These are phyloP conservation scores for Drosophila rubida DNA, from an alignment of 2,888 invertebrate species.

Conservation along the genomic window DNA sequence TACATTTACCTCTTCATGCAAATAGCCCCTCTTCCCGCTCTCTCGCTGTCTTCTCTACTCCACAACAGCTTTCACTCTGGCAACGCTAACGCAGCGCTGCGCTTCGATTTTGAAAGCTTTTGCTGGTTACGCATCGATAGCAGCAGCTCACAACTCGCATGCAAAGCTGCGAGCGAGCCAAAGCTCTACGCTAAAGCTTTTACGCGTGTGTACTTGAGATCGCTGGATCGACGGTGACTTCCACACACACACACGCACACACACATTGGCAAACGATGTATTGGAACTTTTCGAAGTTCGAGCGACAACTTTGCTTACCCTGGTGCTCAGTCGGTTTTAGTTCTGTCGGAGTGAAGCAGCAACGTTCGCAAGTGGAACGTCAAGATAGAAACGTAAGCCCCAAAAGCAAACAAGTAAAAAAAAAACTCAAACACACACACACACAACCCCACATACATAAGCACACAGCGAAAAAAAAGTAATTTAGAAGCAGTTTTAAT, in stretches of 20 bases:
- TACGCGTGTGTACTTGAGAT: conserved; percentile 41
- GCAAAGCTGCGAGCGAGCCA: conserved; percentile 35
- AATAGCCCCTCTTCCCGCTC: background rate
- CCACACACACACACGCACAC: background rate
- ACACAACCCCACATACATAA: background rate
- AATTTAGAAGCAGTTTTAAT: conserved; percentile 23
- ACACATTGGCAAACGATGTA: conserved; percentile 23
- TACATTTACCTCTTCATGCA: too few species aligned
- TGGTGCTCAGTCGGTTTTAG: conserved; percentile 73
- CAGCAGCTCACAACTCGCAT: conserved; percentile 53
- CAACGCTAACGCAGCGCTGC: conserved; percentile 26
- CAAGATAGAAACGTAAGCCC: conserved; percentile 70
- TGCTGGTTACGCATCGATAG: conserved; percentile 33
- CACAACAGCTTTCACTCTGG: conserved; percentile 1
- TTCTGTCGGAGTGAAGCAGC: conserved; percentile 75
- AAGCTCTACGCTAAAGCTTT: conserved; percentile 58
- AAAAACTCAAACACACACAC: conserved; percentile 20
- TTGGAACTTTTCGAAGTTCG: conserved; percentile 70
- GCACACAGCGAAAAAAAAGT: conserved; percentile 13
- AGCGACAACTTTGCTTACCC: conserved; percentile 51
- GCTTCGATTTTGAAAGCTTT: conserved; percentile 30
- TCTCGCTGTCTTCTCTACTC: background rate
- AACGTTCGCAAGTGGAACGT: conserved; percentile 69
- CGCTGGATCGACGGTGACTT: conserved; percentile 34
- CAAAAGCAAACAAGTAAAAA: conserved; percentile 49